Base-by-base conservation (phyloP, 1,140 invertebrate genomes). In the Calephelis virginiensis region DNA sequence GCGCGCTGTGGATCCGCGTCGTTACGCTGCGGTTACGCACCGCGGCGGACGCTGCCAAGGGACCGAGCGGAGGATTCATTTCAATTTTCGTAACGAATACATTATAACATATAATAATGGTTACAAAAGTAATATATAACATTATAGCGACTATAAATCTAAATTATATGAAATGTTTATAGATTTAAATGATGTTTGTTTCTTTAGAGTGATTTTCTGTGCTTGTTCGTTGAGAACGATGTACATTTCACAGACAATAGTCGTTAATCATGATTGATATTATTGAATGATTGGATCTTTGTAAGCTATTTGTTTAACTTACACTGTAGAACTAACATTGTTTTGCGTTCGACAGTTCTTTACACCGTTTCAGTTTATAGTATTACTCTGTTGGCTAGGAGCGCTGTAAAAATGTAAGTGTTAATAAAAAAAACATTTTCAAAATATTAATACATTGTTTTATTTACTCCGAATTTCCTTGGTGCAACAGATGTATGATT, bases 341-440 rank as follows among this genome's bases (percentile, higher is more conserved):
- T 89, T 86, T 90, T 89, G 88, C 88, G 88, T 90, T 89, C 84
- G 81, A 88, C 83, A 86, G 84, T 89, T 87, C 78, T 87, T 89
- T 90, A 90, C 88, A 90, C 86, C 79, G 76, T 86, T 89, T 89
- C 77, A 84, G 83, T 90, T 90, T 86, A 84, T 90, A 90, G 86
- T 90, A 90, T 89, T 90, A 90, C 88, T 90, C 84, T 89, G 88
- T 90, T 90, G 88, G 88, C 88, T 90, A 90, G 88, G 85, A 85
- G 85, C 82, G 88, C 88, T 90, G 88, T 90, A 90, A 90, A 90
- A 89, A 90, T 90, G 86, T 90, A 90, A 90, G 88, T 90, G 88
- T 90, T 90, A 90, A 89, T 90, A 89, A 90, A 90, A 90, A 90
- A 90, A 90, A 90, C 88, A 90, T 90, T 90, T 90, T 90, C 87